These are phyloP conservation scores for Actinemys pallida DNA, from an alignment of 2,113 vertebrate genomes.

Conservation along the genomic window DNA sequence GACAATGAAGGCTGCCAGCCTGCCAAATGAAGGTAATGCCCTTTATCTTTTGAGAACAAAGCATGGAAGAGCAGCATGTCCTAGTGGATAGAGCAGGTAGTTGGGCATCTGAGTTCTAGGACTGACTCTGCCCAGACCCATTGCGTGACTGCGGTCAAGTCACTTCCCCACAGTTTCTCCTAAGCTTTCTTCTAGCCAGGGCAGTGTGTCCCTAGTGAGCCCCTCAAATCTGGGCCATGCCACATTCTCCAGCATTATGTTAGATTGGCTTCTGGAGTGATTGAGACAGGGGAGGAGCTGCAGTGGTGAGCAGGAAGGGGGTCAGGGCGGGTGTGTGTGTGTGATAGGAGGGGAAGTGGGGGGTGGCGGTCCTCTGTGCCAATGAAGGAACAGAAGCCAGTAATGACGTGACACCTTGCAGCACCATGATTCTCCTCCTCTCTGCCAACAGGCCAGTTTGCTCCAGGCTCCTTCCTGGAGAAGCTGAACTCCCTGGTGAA, in stretches of 20 bases:
- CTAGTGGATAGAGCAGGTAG: neutral
- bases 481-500: neutral
- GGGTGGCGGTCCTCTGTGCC: neutral
- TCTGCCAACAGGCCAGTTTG: neutral
- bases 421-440: neutral
- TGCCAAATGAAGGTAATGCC: neutral
- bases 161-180: neutral
- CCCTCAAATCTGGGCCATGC: too few relatives aligned
- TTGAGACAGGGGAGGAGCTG: neutral
- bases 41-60: neutral
- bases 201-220: neutral
- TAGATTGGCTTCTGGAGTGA: neutral
- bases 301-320: too few relatives aligned
- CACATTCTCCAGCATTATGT: neutral
- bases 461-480: neutral
- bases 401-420: too few relatives aligned
- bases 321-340: too few relatives aligned
- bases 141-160: neutral
- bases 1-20: neutral
- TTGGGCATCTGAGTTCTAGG: neutral
- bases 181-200: neutral
- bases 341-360: too few relatives aligned
- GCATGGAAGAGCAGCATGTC: neutral
- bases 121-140: neutral
- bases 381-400: neutral